Base-by-base conservation (phyloP, 1,140 invertebrate species). In the Lepidostoma basale region DNA sequence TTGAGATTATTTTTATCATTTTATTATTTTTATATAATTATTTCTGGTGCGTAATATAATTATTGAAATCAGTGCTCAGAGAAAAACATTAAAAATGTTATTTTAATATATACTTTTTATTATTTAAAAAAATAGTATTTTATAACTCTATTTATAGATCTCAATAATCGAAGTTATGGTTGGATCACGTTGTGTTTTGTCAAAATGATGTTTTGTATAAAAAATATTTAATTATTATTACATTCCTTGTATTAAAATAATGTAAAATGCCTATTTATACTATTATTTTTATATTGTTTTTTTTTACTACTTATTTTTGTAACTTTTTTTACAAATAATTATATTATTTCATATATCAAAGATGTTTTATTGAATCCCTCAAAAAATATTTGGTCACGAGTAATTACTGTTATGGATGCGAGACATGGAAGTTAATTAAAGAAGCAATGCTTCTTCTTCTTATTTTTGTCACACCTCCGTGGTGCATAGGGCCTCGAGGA, bases 311-410 rank as follows among this genome's bases (percentile, higher is more conserved):
- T 23, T 52, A 36, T 22, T 49, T 39, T 64, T 52, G 45, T 49
- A 49, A 64, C 45, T 64, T 63, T 64, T 62, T 62, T 64, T 64
- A 64, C 62, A 64, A 64, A 64, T 64, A 64, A 64, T 64, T 64
- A 64, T 25, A 64, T 64, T 64, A n/a, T 64, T 64, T 52, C 28
- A 42, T 64, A 64, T 54, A 64, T 64, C 44, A 64, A 64, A 49
- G 30, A 36, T 49, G 52, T 56, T 56, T 56, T 22, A 39, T 56
- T 56, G n/a, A n/a, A n/a, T n/a, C n/a, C n/a, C n/a, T n/a, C n/a
- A n/a, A n/a, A n/a, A n/a, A n/a, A n/a, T n/a, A n/a, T n/a, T n/a
- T n/a, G n/a, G n/a, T n/a, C n/a, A n/a, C n/a, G n/a, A n/a, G n/a
- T n/a, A n/a, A n/a, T n/a, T n/a, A n/a, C n/a, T n/a, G n/a, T n/a